These are phyloP conservation scores for Mormyrops boulengeri DNA, from an alignment of 2,797 vertebrate species.

Conservation along the genomic window DNA sequence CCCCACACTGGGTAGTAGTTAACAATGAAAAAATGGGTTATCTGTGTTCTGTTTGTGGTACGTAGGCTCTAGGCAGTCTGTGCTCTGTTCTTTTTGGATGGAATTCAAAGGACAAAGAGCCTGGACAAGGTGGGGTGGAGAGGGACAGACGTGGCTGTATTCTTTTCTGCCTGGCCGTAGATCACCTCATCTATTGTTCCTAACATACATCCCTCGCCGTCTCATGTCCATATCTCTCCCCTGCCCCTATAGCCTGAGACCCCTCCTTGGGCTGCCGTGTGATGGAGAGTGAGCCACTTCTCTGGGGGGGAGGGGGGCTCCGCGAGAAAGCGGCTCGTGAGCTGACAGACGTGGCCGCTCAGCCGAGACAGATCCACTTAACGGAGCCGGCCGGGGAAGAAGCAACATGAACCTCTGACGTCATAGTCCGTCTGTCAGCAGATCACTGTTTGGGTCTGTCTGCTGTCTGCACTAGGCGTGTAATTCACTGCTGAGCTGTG, in stretches of 20 bases:
- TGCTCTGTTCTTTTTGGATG: background rate
- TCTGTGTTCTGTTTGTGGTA: background rate
- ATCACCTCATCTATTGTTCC: background rate
- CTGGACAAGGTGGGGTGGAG: background rate
- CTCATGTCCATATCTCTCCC: background rate
- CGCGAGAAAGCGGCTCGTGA: slow-evolving; percentile 19
- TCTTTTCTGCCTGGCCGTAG: background rate
- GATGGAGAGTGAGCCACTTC: background rate
- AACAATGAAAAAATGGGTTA: background rate
- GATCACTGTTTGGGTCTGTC: slow-evolving; percentile 25
- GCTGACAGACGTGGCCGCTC: slow-evolving; percentile 35
- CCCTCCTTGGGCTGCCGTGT: background rate
- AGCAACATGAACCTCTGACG: slow-evolving; percentile 28
- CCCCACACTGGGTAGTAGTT: background rate
- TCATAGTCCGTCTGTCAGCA: slow-evolving; percentile 35
- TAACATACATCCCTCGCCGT: background rate
- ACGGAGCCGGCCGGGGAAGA: slow-evolving; percentile 43
- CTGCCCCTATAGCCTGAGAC: background rate
- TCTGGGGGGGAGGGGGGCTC: background rate
- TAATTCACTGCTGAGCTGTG: background rate
- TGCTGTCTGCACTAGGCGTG: background rate
- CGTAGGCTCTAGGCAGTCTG: background rate
- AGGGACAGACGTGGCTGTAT: background rate
- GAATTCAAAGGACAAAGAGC: background rate
- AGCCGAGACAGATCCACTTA: slow-evolving; percentile 59